Evolutionary conservation across 2,113 vertebrate genomes (phyloP).

Genomic region (Odobenus rosmarus): DNA sequence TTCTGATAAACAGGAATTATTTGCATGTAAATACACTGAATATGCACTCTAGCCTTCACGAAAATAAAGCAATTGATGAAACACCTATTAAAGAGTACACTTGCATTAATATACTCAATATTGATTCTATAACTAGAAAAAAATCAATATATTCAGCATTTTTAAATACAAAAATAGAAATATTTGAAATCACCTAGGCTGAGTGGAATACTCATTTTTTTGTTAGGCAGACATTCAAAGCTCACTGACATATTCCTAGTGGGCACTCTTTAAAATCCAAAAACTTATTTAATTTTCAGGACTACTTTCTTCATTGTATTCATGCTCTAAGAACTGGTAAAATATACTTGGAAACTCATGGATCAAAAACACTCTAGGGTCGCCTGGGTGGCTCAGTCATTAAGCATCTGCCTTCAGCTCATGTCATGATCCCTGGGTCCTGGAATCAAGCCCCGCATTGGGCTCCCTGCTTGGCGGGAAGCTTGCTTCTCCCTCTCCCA

Average conservation of each 20-base stretch:
- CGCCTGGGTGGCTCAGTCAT: no score
- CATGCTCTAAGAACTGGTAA: conserved; percentile 29
- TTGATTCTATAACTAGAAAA: conserved; percentile 38
- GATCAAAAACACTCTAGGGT: not conserved
- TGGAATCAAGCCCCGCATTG: no score
- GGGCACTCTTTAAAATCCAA: not conserved
- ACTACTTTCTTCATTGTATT: not conserved
- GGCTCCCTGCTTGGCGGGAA: no score
- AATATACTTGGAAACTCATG: not conserved
- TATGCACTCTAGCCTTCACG: not conserved
- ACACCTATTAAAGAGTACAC: not conserved
- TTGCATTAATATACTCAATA: not conserved
- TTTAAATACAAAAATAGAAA: conserved; percentile 45
- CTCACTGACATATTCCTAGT: not conserved
- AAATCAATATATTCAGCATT: not conserved
- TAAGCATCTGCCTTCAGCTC: no score
- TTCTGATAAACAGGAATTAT: not conserved
- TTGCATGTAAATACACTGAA: conserved; percentile 26
- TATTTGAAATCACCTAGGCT: not conserved
- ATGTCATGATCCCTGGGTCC: no score
- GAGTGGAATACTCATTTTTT: not conserved
- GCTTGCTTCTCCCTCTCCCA: no score
- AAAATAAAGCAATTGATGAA: conserved; percentile 36
- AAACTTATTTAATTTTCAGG: not conserved
- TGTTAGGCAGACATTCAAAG: not conserved